Evolutionary conservation across 2,113 vertebrate species (phyloP).

Genomic region (Dasyurus viverrinus): DNA sequence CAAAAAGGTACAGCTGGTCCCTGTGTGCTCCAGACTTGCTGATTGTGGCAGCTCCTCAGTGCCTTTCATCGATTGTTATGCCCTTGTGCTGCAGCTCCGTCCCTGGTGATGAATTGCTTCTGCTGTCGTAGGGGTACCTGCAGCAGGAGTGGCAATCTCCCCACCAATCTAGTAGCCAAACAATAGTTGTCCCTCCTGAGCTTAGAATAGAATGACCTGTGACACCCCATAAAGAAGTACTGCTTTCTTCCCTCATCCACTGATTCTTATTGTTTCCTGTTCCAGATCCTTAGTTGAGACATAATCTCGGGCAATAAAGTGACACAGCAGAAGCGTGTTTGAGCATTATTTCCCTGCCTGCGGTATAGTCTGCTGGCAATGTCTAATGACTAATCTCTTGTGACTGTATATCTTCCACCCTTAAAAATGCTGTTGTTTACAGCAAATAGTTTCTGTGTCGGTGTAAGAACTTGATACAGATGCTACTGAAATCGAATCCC

Average conservation of each 20-base stretch:
- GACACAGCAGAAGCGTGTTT: background rate
- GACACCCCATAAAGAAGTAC: background rate
- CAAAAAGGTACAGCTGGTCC: background rate
- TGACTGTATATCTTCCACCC: fast-evolving
- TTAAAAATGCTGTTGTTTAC: constrained; percentile 37
- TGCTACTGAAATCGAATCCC: constrained; percentile 48
- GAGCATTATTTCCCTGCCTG: background rate
- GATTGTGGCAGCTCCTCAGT: background rate
- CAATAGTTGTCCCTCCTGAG: background rate
- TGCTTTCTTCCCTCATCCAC: background rate
- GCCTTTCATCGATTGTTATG: background rate
- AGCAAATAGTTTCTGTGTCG: constrained; percentile 34
- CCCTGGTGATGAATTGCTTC: background rate
- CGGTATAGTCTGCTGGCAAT: background rate
- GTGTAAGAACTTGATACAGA: constrained; percentile 23
- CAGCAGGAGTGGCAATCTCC: background rate
- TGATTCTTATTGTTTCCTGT: fast-evolving
- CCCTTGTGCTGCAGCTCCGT: background rate
- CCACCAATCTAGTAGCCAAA: background rate
- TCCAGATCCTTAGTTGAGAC: background rate
- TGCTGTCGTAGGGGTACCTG: background rate
- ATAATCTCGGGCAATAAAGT: background rate
- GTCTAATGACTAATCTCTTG: background rate
- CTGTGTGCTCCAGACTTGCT: background rate
- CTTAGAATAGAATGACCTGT: background rate